A percentile compares a stretch with the other conserved stretches of the same genome.
These are phyloP conservation scores for Dryobotodes eremita DNA, from an alignment of 2,888 invertebrate genomes.

Conservation along the genomic window DNA sequence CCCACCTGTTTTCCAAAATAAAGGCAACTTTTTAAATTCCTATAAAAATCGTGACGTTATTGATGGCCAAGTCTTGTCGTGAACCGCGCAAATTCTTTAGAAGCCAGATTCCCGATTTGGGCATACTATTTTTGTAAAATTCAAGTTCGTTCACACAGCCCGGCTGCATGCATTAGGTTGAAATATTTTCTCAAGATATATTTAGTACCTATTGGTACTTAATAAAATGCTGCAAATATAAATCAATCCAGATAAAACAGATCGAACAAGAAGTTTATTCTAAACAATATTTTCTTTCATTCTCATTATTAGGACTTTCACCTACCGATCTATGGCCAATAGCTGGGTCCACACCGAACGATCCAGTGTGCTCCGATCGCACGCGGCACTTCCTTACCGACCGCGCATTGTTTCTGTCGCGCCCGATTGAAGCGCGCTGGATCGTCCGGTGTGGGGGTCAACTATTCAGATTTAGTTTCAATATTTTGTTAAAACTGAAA, in stretches of 20 bases:
- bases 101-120: conserved; percentile 60
- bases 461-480: background rate
- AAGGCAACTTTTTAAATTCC: conserved; percentile 29
- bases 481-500: background rate
- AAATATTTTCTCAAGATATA: background rate
- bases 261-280: background rate
- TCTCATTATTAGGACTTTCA: background rate
- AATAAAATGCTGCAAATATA: background rate
- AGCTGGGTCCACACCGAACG: too few species aligned
- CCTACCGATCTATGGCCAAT: background rate
- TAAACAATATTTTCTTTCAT: background rate
- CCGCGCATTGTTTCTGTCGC: too few species aligned
- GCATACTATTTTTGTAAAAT: conserved; percentile 57
- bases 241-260: background rate
- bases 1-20: conserved; percentile 23
- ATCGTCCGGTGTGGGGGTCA: too few species aligned
- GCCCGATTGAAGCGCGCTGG: too few species aligned
- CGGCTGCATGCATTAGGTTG: conserved; percentile 8
- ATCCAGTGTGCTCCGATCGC: too few species aligned
- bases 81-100: conserved; percentile 61
- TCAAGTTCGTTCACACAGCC: conserved; percentile 65
- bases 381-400: too few species aligned
- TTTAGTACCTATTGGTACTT: too few species aligned
- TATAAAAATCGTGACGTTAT: conserved; percentile 47
- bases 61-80: conserved; percentile 45